Evolutionary conservation across 2,113 vertebrate species (phyloP).

Genomic region (Oryzias javanicus): DNA sequence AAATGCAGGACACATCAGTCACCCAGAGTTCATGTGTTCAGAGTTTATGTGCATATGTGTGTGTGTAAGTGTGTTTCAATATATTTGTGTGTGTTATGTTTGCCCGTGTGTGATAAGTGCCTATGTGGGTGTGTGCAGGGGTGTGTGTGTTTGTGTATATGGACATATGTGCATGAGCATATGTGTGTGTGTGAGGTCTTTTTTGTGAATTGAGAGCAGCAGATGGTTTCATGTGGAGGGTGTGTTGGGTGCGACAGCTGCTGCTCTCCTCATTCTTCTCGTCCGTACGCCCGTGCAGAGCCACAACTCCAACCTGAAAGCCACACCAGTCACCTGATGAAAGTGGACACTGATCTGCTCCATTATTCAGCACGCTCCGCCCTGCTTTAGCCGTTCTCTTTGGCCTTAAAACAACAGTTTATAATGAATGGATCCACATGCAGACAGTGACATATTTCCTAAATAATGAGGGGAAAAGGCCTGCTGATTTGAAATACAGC

Average conservation of each 20-base stretch:
- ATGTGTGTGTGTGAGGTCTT: neutral
- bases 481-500: neutral
- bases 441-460: constrained; percentile 32
- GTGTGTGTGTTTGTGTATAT: neutral
- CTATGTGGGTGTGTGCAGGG: constrained; percentile 1
- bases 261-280: constrained; percentile 57
- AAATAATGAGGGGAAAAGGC: constrained; percentile 16
- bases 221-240: constrained; percentile 59
- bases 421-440: constrained; percentile 5
- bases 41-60: too few species aligned
- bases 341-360: constrained; percentile 58
- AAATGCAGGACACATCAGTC: too few species aligned
- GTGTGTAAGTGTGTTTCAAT: too few species aligned
- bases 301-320: constrained; percentile 39
- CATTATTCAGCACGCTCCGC: constrained; percentile 61
- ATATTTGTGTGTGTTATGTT: too few species aligned
- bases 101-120: too few species aligned
- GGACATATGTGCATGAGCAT: constrained; percentile 2
- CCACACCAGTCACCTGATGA: constrained; percentile 62
- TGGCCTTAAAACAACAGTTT: neutral
- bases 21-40: too few species aligned
- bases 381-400: neutral
- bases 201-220: constrained; percentile 36
- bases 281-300: constrained; percentile 15
- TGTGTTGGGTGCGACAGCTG: constrained; percentile 61